Evolutionary conservation across 2,797 vertebrate species (phyloP).

Genomic region (Catostomus latipinnis): DNA sequence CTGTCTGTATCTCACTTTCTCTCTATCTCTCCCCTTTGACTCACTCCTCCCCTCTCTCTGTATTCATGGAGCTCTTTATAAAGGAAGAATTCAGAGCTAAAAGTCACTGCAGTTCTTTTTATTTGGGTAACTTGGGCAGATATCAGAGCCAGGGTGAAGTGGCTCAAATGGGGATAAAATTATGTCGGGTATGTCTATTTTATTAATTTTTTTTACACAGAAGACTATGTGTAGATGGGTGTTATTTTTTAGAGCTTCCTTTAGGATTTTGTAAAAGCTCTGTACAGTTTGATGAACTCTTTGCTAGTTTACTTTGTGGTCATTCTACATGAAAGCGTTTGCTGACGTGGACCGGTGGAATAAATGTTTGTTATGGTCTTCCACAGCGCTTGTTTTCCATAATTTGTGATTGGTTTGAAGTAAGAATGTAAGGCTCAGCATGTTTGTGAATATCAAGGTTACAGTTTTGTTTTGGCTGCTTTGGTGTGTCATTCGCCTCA

Average conservation of each 20-base stretch:
- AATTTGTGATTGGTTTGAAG: neutral
- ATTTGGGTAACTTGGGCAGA: slow-evolving; percentile 6
- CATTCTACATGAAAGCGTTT: too few relatives aligned
- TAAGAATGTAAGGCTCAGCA: neutral
- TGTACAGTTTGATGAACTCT: slow-evolving; percentile 9
- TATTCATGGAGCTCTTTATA: slow-evolving; percentile 27
- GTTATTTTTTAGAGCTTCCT: neutral
- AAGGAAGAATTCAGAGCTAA: neutral
- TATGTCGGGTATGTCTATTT: slow-evolving; percentile 20
- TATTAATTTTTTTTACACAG: neutral
- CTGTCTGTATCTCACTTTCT: too few relatives aligned
- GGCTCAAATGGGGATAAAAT: slow-evolving; percentile 11
- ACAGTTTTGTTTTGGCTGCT: slow-evolving; percentile 29
- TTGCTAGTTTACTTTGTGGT: neutral
- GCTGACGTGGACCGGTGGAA: too few relatives aligned
- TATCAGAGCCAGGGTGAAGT: slow-evolving; percentile 1
- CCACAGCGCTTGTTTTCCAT: too few relatives aligned
- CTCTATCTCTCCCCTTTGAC: neutral
- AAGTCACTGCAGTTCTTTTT: slow-evolving; percentile 11
- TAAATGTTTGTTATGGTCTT: too few relatives aligned
- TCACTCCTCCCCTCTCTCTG: slow-evolving; percentile 9
- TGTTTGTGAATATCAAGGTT: slow-evolving; percentile 30
- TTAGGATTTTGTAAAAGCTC: neutral
- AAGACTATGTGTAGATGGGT: neutral
- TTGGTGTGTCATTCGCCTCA: slow-evolving; percentile 2